Evolutionary conservation across 1,140 invertebrate species (phyloP), one percentile per base, ranked within the genome.

Genomic region (Schlechtendalia chinensis): DNA sequence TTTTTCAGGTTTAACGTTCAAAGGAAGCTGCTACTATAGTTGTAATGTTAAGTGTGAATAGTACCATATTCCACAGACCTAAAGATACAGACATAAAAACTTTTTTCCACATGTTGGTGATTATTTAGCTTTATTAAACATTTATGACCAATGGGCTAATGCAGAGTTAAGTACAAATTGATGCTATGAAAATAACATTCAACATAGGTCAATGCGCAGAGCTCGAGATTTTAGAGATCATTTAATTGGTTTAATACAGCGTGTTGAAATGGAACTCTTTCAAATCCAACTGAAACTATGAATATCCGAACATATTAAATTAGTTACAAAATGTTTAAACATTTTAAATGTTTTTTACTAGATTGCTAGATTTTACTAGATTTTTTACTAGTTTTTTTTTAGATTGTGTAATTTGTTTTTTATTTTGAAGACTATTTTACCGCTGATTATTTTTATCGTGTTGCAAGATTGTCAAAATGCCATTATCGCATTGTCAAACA

Each of bases 151-250:
- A 84, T 98, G 96, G 96, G 91, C 91, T 19, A 94, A 96, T 82
- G 93, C 94, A 0, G 95, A 96, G 82, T 96, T 91, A 85, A 96
- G 94, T 50, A 94, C 93, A 0, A 96, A 98, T 85, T 98, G 97
- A 97, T 99, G 98, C 86, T 98, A 95, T 84, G 98, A 99, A 87
- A 99, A 99, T 87, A 99, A 96, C 84, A 96, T 99, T 83, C 98
- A 99, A 85, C 93, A 98, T 85, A 88, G 92, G 81, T 98, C 97
- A 1, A 96, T 99, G 95, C 97, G 97, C 87, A 87, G 97, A 83
- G 97, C 98, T 0, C 87, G 97, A 81, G 97, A 99, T 88, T 96
- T 99, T 0, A 87, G 98, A 32, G 97, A 99, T 85, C 98, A 99
- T 86, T 85, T n/a, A n/a, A n/a, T n/a, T n/a, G n/a, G n/a, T n/a